These are phyloP conservation scores for Phainopepla nitens DNA, from an alignment of 2,113 vertebrate species.

Conservation along the genomic window DNA sequence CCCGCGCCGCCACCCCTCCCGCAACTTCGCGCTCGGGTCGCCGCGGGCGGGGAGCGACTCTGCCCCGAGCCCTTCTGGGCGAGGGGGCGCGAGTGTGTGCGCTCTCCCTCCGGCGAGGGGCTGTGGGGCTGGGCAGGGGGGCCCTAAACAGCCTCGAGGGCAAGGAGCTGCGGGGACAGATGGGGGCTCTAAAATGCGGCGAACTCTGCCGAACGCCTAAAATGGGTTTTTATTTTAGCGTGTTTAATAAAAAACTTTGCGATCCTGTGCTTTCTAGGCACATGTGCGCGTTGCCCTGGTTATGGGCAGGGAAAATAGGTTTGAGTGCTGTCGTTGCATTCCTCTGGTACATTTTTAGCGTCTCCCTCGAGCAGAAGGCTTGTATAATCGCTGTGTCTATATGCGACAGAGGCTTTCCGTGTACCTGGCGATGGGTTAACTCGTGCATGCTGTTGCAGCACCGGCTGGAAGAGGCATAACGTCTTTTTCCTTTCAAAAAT, in stretches of 20 bases:
- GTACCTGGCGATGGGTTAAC: constrained; percentile 30
- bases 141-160: neutral
- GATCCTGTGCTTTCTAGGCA: constrained; percentile 15
- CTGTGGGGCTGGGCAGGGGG: neutral
- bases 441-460: neutral
- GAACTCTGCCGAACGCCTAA: neutral
- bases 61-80: neutral
- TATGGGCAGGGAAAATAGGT: constrained; percentile 3
- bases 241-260: neutral
- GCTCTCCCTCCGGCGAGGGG: neutral
- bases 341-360: constrained; percentile 37
- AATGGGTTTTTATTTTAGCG: neutral
- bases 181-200: neutral
- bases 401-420: neutral
- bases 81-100: too few relatives aligned
- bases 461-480: neutral
- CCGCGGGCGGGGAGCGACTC: neutral
- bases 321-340: constrained; percentile 5
- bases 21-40: neutral
- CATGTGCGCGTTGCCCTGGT: constrained; percentile 36
- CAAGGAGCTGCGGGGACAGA: neutral
- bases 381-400: constrained; percentile 1
- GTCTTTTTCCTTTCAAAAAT: neutral
- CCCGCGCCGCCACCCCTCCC: neutral
- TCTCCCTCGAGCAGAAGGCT: constrained; percentile 23